Evolutionary conservation across 2,113 vertebrate species (phyloP), one percentile per base, ranked within the genome.

Genomic region (Leiothrix lutea): DNA sequence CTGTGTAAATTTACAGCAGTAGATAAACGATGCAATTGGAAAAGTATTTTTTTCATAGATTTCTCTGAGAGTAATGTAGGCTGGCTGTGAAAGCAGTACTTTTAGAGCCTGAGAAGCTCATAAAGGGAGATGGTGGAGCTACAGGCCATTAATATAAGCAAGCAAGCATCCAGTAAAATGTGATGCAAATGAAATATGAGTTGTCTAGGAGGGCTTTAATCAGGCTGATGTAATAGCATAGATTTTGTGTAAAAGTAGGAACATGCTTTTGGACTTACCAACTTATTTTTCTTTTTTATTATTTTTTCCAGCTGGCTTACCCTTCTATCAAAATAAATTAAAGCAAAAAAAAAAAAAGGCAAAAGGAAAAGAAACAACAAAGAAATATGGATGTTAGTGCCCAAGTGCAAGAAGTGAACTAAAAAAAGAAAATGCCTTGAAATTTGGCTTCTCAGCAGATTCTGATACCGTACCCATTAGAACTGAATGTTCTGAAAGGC

Each of bases 1-100:
- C 45, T 47, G 71, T 42, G 58, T 58, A 95, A 94, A 95, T 92
- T 88, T 94, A 91, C 60, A 78, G 28, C 45, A 64, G 60, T n/a
- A 84, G 75, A 96, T 94, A 94, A 92, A 94, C 78, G 86, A 81
- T 85, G 62, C 87, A 87, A 96, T 85, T 67, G 44, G 65, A 90
- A 92, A 96, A 90, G 71, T 79, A 28, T 29, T 72, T 88, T 95
- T 88, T 92, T 79, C 53, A 81, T 79, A 81, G 50, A 82, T 90
- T 94, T 28, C 29, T 83, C 51, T 71, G 51, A 77, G 61, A 94
- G 26, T 66, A 90, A 90, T 86, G 50, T 26, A 58, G 42, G 26
- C 29, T 90, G 44, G 10, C 44, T 74, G 40, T 44, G 80, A 70
- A 86, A 92, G 33, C 35, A 86, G 26, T 74, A 62, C 82, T 95